Conservation (phyloP, 1,140 invertebrate genomes). For the Helicorthomorpha holstii region DNA sequence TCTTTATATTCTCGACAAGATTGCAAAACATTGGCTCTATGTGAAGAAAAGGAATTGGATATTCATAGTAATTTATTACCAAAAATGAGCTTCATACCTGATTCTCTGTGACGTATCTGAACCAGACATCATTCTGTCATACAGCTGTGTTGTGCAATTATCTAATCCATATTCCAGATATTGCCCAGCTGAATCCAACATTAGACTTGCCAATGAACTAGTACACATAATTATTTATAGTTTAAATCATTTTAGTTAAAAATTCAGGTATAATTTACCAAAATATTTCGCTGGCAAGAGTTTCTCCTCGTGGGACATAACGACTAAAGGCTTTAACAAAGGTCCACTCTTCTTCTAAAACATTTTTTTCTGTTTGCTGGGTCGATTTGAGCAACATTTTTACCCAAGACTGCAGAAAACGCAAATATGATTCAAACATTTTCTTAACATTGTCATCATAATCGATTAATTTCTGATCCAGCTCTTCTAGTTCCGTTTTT, state of each 20-base stretch:
- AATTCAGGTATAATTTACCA: slow-evolving; percentile 28
- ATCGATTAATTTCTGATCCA: slow-evolving; percentile 41
- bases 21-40: slow-evolving; percentile 41
- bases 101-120: neutral
- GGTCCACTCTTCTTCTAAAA: slow-evolving; percentile 62
- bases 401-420: slow-evolving; percentile 55
- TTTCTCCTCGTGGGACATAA: slow-evolving; percentile 46
- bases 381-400: slow-evolving; percentile 37
- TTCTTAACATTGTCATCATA: slow-evolving; percentile 61
- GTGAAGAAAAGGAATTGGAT: slow-evolving; percentile 8
- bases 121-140: slow-evolving; percentile 12
- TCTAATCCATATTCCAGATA: slow-evolving; percentile 33
- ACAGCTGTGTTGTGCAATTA: slow-evolving; percentile 25
- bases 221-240: neutral
- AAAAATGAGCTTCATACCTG: neutral
- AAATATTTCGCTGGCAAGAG: slow-evolving; percentile 45
- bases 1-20: slow-evolving; percentile 58
- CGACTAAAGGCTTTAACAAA: slow-evolving; percentile 51
- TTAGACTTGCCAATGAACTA: slow-evolving; percentile 27
- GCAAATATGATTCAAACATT: slow-evolving; percentile 47
- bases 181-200: slow-evolving; percentile 31
- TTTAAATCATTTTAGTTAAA: neutral
- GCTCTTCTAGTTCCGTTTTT: slow-evolving; percentile 31
- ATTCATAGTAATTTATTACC: neutral
- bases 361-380: slow-evolving; percentile 41